Percentiles rank a stretch among this genome's conserved stretches.
Conservation (phyloP, 1,140 invertebrate species). For the Drosophila sechellia region DNA sequence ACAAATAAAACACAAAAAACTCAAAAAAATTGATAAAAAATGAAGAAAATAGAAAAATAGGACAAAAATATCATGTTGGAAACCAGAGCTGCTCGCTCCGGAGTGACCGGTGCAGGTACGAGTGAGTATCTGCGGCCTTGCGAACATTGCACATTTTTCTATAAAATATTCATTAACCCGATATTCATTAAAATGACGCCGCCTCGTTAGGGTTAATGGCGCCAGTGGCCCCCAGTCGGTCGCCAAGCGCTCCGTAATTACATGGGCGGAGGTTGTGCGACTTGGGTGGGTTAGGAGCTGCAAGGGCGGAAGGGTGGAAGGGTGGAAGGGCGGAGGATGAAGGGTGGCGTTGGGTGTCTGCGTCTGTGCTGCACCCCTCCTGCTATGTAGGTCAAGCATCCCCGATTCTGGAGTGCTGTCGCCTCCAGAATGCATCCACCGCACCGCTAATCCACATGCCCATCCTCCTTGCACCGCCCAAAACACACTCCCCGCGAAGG, state of each 20-base stretch:
- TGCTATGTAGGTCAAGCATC: slow-evolving; percentile 48
- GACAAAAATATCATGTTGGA: too few relatives aligned
- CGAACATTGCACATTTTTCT: slow-evolving; percentile 46
- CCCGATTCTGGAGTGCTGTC: slow-evolving; percentile 1
- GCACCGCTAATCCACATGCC: slow-evolving; percentile 52
- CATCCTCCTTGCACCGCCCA: neutral
- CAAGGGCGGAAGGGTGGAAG: too few relatives aligned
- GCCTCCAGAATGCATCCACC: slow-evolving; percentile 7
- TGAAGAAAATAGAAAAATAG: neutral
- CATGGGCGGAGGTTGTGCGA: neutral
- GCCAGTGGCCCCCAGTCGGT: slow-evolving; percentile 57
- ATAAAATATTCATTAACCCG: slow-evolving; percentile 79
- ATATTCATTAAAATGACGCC: slow-evolving; percentile 76
- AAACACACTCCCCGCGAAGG: too few relatives aligned
- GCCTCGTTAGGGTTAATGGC: slow-evolving; percentile 76
- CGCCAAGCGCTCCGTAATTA: slow-evolving; percentile 53
- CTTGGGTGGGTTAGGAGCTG: too few relatives aligned
- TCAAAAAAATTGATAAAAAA: neutral
- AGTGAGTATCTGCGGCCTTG: slow-evolving; percentile 12
- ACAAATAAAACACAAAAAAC: neutral
- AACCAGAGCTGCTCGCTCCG: too few relatives aligned
- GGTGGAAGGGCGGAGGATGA: neutral
- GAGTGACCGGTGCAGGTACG: slow-evolving; percentile 32
- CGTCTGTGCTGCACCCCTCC: neutral
- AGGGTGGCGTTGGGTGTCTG: neutral